Evolutionary conservation across 2,797 vertebrate species (phyloP).

Genomic region (Urophycis tenuis): DNA sequence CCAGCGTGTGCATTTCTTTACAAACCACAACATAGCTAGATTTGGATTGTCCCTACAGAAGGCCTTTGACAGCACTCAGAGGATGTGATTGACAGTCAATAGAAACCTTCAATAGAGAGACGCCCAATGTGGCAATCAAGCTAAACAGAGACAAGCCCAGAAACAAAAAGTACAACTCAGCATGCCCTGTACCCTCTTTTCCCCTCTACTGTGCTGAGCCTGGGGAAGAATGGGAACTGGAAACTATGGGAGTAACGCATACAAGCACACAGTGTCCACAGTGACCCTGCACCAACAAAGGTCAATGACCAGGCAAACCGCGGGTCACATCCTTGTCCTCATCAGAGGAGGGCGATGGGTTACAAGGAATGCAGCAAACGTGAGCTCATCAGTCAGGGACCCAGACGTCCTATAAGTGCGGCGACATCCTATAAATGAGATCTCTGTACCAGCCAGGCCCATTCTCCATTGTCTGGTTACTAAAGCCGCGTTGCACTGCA

Average conservation of each 20-base stretch:
- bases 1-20: not conserved
- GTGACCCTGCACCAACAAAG: not conserved
- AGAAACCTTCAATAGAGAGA: not conserved
- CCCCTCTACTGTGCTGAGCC: not conserved
- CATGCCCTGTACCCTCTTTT: not conserved
- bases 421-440: not conserved
- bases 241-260: not conserved
- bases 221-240: not conserved
- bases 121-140: not conserved
- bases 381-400: slow-evolving; percentile 1
- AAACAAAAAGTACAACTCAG: not conserved
- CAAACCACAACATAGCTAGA: not conserved
- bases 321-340: not conserved
- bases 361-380: not conserved
- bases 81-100: not conserved
- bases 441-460: not conserved
- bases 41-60: not conserved
- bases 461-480: not conserved
- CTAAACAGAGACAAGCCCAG: not conserved
- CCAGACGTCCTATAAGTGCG: not conserved
- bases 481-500: slow-evolving; percentile 17
- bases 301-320: slow-evolving; percentile 7
- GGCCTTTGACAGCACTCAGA: not conserved
- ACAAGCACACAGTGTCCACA: not conserved
- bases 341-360: not conserved